Evolutionary conservation across 2,888 invertebrate species (phyloP), one percentile per base, ranked within the genome.

Genomic region (Acanthosoma haemorrhoidale): DNA sequence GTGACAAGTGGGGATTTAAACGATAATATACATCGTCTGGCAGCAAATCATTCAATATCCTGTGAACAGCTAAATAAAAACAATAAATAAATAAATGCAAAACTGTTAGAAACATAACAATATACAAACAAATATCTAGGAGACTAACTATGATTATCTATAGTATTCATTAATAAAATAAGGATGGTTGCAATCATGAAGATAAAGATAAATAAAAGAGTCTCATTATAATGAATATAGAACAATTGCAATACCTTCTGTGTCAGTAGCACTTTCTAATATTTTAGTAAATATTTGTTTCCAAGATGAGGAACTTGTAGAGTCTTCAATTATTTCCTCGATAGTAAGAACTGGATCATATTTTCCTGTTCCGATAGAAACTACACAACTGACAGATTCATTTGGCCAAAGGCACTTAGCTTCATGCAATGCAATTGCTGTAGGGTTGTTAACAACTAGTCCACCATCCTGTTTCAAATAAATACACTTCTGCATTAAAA

Each of bases 371-470:
- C 95, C 94, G 66, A 93, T 84, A 0, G 93, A 94, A 57, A 96
- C 84, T 0, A 96, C 86, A 76, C 92, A 90, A 74, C 88, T 88
- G 57, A 94, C 82, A 0, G 85, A 83, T 70, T 82, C 84, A 41
- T 87, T 83, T 0, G 94, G 94, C 90, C 90, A 96, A 58, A 96
- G 80, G 36, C 89, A 83, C 75, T 87, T 87, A 0, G 92, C 90
- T 81, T 96, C 96, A 78, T 94, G 94, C 51, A 95, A 83, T 0
- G 91, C 96, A 6, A 95, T 87, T 2, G 91, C 92, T 11, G 92
- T 88, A 0, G 94, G 94, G 81, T 95, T 96, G 82, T 94, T 95
- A 11, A 89, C 88, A 79, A 93, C 82, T 76, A 94, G 86, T 31
- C 94, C 94, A 73, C 91, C 90, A 81, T 92, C 92, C 87, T 87